These are phyloP conservation scores for Agrypnia vestita DNA, from an alignment of 1,140 invertebrate genomes.

Conservation along the genomic window DNA sequence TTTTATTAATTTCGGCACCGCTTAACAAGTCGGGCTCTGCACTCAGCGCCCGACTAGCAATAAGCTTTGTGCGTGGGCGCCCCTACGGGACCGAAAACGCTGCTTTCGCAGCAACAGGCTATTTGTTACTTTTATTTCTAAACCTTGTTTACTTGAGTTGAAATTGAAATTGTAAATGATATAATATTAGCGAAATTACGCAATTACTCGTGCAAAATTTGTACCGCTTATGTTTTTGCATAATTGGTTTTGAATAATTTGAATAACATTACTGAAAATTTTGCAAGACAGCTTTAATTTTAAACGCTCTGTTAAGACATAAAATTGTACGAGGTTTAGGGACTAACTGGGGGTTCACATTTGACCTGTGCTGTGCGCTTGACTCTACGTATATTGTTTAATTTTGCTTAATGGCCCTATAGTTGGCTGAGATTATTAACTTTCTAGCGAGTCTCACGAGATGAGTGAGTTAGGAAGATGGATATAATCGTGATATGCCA, in stretches of 20 bases:
- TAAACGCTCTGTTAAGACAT: too few relatives aligned
- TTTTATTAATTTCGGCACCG: too few relatives aligned
- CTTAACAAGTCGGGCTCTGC: too few relatives aligned
- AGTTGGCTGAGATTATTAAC: not conserved
- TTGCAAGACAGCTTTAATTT: not conserved
- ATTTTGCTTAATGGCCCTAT: conserved; percentile 3
- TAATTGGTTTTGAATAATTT: not conserved
- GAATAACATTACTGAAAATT: not conserved
- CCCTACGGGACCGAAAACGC: too few relatives aligned
- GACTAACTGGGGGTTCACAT: not conserved
- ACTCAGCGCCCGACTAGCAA: too few relatives aligned
- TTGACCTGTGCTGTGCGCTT: not conserved
- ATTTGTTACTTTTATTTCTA: too few relatives aligned
- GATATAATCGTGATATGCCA: conserved; percentile 23
- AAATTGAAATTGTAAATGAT: too few relatives aligned
- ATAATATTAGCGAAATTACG: too few relatives aligned
- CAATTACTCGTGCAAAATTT: not conserved
- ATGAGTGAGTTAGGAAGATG: conserved; percentile 3
- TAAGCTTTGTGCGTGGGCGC: too few relatives aligned
- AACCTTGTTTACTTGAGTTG: too few relatives aligned
- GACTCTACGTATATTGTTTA: not conserved
- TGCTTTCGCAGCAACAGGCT: too few relatives aligned
- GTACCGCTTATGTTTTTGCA: not conserved
- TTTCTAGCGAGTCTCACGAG: conserved; percentile 12
- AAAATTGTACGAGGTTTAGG: too few relatives aligned